phyloP scores from a whole-genome alignment of 2,113 vertebrate species.

The Chrysochloris asiatica region DNA sequence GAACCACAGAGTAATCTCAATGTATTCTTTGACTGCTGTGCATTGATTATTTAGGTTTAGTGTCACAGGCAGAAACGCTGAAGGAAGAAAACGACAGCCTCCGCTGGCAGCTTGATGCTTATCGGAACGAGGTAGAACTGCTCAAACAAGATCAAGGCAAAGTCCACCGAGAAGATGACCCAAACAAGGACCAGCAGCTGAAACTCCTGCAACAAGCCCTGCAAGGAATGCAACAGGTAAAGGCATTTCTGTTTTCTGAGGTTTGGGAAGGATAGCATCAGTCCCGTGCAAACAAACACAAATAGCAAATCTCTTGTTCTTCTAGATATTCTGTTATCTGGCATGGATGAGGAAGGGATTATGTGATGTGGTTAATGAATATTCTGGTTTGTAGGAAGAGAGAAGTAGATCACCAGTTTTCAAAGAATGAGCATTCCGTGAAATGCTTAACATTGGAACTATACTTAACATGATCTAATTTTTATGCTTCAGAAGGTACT shows the following conservation, averaged over 20 bases:
- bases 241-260: constrained; percentile 32
- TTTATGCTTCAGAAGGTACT: constrained; percentile 52
- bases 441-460: constrained; percentile 44
- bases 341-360: constrained; percentile 10
- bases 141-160: constrained; percentile 96
- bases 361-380: constrained; percentile 11
- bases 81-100: constrained; percentile 98
- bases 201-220: constrained; percentile 96
- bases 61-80: constrained; percentile 92
- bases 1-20: neutral
- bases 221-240: constrained; percentile 98
- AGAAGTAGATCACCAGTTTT: constrained; percentile 23
- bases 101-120: constrained; percentile 96
- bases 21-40: neutral
- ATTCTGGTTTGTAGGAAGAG: constrained; percentile 7
- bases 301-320: constrained; percentile 18
- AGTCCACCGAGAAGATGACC: constrained; percentile 90
- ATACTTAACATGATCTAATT: neutral
- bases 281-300: neutral
- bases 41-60: constrained; percentile 79
- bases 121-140: constrained; percentile 96
- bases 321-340: constrained; percentile 40
- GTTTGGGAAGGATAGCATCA: neutral
- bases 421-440: constrained; percentile 7
- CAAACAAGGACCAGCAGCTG: constrained; percentile 93